Evolutionary conservation across 2,888 invertebrate species (phyloP), one percentile per base, ranked within the genome.

Genomic region (Brachynemurus nebulosus): DNA sequence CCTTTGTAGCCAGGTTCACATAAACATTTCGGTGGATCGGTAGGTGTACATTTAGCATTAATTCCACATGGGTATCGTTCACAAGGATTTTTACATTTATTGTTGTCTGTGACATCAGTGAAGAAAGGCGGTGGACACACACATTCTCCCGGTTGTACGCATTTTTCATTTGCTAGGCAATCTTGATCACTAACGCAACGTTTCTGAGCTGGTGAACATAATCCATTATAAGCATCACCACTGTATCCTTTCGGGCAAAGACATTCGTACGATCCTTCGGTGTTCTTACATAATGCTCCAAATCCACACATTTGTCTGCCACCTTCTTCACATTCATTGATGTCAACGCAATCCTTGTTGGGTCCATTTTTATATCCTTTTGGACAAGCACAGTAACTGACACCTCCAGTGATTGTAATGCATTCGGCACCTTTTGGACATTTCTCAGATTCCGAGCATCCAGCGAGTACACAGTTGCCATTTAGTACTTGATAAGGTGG

Each of bases 301-400:
- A 82, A 86, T 4, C 86, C 89, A 60, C 92, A 92, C 8, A 79
- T 74, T 48, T 78, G 73, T 50, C 77, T 76, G 5, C 78, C 78
- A 6, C 78, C 78, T 55, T 85, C 82, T 37, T 70, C 68, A 56
- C 91, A 91, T 64, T 91, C 90, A 58, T 91, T 78, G 38, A 88
- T 76, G 61, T 91, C 89, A 60, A 77, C 71, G 57, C 91, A 91
- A n/a, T 82, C 74, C 12, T 89, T 86, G 56, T 89, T 86, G 2
- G 70, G 58, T 45, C 76, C 75, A 17, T 85, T 81, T 46, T 78
- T 75, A 60, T 75, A 90, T 12, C 92, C 91, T 59, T 85, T 80
- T 5, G 91, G 91, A 59, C 92, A 92, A 40, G 91, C 91, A 56
- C 92, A 92, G 59, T 92, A 92, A 60, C 90, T 91, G 2, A 89